Percentiles rank a stretch among this genome's conserved stretches.
phyloP scores from a whole-genome alignment of 2,797 vertebrate species.

The Pteropus rufus region DNA sequence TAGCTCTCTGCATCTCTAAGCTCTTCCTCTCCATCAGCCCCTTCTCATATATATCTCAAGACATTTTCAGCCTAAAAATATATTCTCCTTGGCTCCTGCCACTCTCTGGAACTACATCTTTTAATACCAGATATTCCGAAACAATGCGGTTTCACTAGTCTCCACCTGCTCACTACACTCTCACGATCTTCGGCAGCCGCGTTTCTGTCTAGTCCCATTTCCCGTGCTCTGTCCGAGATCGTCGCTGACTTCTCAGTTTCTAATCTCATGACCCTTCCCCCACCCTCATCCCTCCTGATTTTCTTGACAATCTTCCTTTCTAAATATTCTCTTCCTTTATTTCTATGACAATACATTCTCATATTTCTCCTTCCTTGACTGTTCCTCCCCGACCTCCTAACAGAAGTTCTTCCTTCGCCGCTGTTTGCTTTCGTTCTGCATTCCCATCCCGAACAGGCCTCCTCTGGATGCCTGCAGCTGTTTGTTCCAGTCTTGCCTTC shows the following conservation, averaged over 20 bases:
- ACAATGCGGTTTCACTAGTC: background rate
- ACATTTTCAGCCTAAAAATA: background rate
- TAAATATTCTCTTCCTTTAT: conserved; percentile 8
- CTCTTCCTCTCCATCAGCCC: background rate
- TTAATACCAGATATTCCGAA: background rate
- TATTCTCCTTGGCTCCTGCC: background rate
- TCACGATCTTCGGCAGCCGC: background rate
- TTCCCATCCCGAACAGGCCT: background rate
- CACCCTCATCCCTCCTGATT: background rate
- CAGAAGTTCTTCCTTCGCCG: background rate
- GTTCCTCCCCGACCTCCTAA: background rate
- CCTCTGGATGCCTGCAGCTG: background rate
- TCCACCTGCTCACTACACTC: background rate
- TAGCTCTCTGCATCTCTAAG: background rate
- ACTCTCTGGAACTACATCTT: background rate
- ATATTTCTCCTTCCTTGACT: background rate
- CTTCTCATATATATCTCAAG: background rate
- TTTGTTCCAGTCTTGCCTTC: background rate
- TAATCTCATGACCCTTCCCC: background rate
- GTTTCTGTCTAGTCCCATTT: background rate
- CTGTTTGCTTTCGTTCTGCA: background rate
- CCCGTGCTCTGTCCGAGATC: background rate
- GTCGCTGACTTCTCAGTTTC: background rate
- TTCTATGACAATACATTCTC: background rate
- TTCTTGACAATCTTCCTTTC: background rate